A percentile compares a stretch with the other conserved stretches of the same genome.
These are phyloP conservation scores for Adrianichthys oophorus DNA, from an alignment of 2,797 vertebrate species.

Conservation along the genomic window DNA sequence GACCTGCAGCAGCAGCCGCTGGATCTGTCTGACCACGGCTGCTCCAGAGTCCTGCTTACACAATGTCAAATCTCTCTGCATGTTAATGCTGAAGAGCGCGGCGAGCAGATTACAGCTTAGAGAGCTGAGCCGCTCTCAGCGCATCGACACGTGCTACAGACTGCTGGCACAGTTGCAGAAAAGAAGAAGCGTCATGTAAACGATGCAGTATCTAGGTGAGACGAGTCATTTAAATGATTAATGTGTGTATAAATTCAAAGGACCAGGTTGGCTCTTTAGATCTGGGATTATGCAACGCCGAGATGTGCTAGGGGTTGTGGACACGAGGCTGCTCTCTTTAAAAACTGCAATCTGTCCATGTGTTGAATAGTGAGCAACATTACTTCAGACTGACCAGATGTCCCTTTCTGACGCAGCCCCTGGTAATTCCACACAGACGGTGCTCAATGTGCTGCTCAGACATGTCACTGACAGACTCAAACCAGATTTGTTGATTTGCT, in stretches of 20 bases:
- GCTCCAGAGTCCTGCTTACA: constrained; percentile 39
- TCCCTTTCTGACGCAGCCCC: constrained; percentile 35
- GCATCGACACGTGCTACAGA: constrained; percentile 28
- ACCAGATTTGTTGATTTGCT: constrained; percentile 1
- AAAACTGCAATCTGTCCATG: constrained; percentile 49
- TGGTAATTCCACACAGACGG: constrained; percentile 39
- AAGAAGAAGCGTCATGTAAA: constrained; percentile 25
- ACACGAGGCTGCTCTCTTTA: constrained; percentile 33
- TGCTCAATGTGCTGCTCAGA: constrained; percentile 12
- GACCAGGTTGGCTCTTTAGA: constrained; percentile 36
- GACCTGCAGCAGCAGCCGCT: constrained; percentile 52
- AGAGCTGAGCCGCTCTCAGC: constrained; percentile 24
- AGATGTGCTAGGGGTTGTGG: constrained; percentile 11
- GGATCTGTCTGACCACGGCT: constrained; percentile 18
- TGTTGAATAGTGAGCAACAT: constrained; percentile 33
- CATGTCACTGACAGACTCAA: not conserved
- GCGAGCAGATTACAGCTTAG: constrained; percentile 56
- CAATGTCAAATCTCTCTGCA: constrained; percentile 49
- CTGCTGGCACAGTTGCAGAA: constrained; percentile 18
- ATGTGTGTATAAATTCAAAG: constrained; percentile 31
- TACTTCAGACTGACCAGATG: constrained; percentile 59
- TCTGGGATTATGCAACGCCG: constrained; percentile 46
- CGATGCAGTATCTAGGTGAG: constrained; percentile 17
- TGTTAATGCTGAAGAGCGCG: constrained; percentile 43
- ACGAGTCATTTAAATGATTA: constrained; percentile 30